Evolutionary conservation across 2,888 invertebrate species (phyloP), one percentile per base, ranked within the genome.

Genomic region (Asteroscopus sphinx): DNA sequence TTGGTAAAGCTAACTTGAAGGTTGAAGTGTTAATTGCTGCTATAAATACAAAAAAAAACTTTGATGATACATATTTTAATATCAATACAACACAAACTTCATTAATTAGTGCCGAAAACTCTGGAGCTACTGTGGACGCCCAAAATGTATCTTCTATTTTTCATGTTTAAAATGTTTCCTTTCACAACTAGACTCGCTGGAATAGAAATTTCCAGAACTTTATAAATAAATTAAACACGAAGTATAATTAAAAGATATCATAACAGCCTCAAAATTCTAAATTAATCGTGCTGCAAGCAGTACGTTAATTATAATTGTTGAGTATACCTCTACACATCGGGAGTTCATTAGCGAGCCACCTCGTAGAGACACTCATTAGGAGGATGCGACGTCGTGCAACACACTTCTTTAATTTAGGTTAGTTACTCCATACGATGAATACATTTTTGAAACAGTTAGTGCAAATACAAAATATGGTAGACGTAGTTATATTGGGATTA

Each of bases 331-430:
- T 4, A 52, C 47, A 76, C 74, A 75, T 75, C 58, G 68, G 61
- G 48, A 71, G 77, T 68, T 76, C 75, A 71, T 76, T 76, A 77
- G 77, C 47, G 63, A 51, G 58, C 65, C 69, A 35, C 68, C 69
- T 56, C 56, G 45, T 59, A 26, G 57, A 55, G 51, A 67, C 74
- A 54, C 74, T 75, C 74, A 76, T 76, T 73, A 75, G 36, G 54
- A 68, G 64, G 59, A 68, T 47, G 69, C 59, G 41, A 37, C 57
- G 33, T 37, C 52, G 37, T 33, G 49, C 63, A 36, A 59, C 73
- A 62, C 73, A 68, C 68, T 67, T 56, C 57, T 76, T 61, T 63
- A 47, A 68, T 76, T 76, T 56, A 63, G 70, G 62, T 70, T 69
- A 67, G 52, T 67, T 57, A 56, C 68, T 61, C 36, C 57, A 63